Base-by-base conservation (phyloP, 2,888 invertebrate genomes). In the Thelaira solivaga region DNA sequence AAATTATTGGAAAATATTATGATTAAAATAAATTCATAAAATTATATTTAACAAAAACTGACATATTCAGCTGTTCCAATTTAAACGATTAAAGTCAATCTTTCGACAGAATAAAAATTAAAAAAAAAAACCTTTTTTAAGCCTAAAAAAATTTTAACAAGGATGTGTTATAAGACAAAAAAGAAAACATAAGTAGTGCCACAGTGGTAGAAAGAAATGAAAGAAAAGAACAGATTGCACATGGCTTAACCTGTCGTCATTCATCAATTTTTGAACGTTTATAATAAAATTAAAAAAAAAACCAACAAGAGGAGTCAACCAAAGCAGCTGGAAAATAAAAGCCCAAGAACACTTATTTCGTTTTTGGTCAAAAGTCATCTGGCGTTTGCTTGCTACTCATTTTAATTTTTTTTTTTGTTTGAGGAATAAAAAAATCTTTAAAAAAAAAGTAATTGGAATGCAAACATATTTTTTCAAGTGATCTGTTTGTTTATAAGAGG, bases 51-150 rank as follows among this genome's bases (percentile, higher is more conserved):
- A 83, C 83, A 81, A 81, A 82, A 84, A 61, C 73, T 82, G 85
- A 85, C 84, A 86, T 20, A 82, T 82, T 84, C 87, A 86, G 87
- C 86, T 86, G 86, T 85, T 84, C 75, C 86, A 85, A 86, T 86
- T 86, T 83, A 81, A 81, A 81, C 87, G 85, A 86, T 87, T 87
- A 87, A 83, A 83, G 83, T 86, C 86, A 84, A 80, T 74, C 79
- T 72, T 22, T 16, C 24, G 65, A 16, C 16, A 43, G 20, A 53
- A 49, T 10, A 22, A 36, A 31, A 49, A 26, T 18, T 29, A 5
- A 34, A 45, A 49, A 34, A 49, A 43, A 57, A 36, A 69, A 13
- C 6, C 2, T 7, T 8, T 1, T 10, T 8, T 10, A 22, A 26
- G 24, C 6, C 26, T 26, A 26, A 26, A 26, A 26, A 26, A 26